Evolutionary conservation across 2,113 vertebrate genomes (phyloP), one percentile per base, ranked within the genome.

Genomic region (Forbesichthys agassizii): DNA sequence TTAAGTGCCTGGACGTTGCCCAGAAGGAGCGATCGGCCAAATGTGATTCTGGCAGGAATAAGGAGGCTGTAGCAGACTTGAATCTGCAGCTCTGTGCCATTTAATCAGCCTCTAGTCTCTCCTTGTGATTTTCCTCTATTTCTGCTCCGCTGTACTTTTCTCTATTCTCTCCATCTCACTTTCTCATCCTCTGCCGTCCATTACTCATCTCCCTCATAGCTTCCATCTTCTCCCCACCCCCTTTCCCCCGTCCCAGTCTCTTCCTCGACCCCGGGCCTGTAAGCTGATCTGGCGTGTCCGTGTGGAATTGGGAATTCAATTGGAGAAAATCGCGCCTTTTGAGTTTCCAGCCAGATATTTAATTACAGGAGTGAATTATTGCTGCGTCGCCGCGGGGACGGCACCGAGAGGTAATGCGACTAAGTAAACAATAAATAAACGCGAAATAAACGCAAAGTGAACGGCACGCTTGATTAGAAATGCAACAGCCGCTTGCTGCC

Each of bases 291-390:
- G 62, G 80, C 79, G 63, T 85, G 83, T 88, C 87, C 84, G 86
- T 90, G 86, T 78, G 86, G 67, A 89, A 87, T 89, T 83, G 75
- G 75, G 75, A 87, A 90, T 86, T 84, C 84, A 88, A 85, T 88
- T 85, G 80, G 64, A 84, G 80, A 84, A 86, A 88, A 89, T 81
- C 75, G 73, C 58, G 75, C 80, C 82, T 12, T 87, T 89, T 71
- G 80, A 75, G 79, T 84, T 86, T 82, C 75, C 75, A 81, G 83
- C 76, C 88, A 87, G 81, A 85, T 88, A 86, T 88, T 88, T 89
- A 88, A 88, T 88, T 85, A 87, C 73, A 66, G 67, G 69, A 73
- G 57, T 84, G 74, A 86, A 87, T 88, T 75, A 83, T 78, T 60
- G 75, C 86, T 68, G 70, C 76, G 82, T 74, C 73, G 56, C 86